Percentiles rank a stretch among this genome's conserved stretches.
Conservation (phyloP, 2,113 vertebrate genomes). For the Laticauda laticaudata region DNA sequence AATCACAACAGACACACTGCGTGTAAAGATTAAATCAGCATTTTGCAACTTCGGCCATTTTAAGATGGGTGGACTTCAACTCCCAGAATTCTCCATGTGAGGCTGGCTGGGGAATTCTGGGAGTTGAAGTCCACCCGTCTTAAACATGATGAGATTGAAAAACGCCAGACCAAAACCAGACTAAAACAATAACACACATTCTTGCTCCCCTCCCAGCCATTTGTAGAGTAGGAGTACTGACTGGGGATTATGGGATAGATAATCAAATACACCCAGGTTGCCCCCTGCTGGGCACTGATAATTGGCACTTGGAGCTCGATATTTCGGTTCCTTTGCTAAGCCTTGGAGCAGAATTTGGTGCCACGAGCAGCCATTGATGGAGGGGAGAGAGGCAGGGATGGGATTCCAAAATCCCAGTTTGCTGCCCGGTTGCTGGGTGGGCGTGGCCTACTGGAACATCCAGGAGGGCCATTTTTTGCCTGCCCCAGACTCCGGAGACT, state of each 20-base stretch:
- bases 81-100: background rate
- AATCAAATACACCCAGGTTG: background rate
- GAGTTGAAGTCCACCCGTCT: background rate
- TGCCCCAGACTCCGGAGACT: too few relatives aligned
- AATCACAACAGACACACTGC: background rate
- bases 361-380: background rate
- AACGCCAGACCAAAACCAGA: background rate
- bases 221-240: background rate
- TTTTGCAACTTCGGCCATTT: background rate
- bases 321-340: background rate
- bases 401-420: too few relatives aligned
- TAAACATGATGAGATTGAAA: background rate
- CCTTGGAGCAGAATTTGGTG: background rate
- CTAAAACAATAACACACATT: background rate
- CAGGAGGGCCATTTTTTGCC: too few relatives aligned
- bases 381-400: background rate
- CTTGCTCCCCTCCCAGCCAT: background rate
- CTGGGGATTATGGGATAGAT: background rate
- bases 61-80: background rate
- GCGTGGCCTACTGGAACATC: too few relatives aligned
- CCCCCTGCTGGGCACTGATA: background rate
- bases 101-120: background rate
- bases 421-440: too few relatives aligned
- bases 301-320: accelerated
- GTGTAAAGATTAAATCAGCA: background rate